Evolutionary conservation across 2,888 invertebrate genomes (phyloP), one percentile per base, ranked within the genome.

Genomic region (Mechanitis messenoides): DNA sequence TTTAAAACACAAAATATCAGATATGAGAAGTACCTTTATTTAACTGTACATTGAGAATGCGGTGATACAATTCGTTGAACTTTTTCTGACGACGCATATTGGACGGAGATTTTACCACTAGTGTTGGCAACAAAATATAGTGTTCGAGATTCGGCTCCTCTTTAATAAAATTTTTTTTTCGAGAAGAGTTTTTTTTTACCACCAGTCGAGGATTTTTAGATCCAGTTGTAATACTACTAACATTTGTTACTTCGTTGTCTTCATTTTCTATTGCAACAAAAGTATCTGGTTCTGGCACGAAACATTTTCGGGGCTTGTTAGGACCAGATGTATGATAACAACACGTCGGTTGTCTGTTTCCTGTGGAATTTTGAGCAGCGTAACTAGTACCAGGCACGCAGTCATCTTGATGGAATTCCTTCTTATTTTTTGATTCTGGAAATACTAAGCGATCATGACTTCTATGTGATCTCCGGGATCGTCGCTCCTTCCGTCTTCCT

Each of bases 21-120:
- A 56, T 33, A 11, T 55, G 28, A 28, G 58, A 28, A 45, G 54
- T 68, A 87, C 87, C 79, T 61, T 77, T 79, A 64, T 78, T 79
- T 42, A 82, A 62, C 61, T 87, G 84, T 42, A 77, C 74, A 62
- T 85, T 84, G 12, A 88, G 70, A 65, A 90, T 87, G 53, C 84
- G 82, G 69, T 87, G 88, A 67, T 90, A 90, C 6, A 90, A 71
- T 72, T 87, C 87, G 67, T 85, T 87, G 59, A 89, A 90, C 69
- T 85, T 87, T 69, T 84, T 89, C 63, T 89, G 88, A 1, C 89
- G 78, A 63, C 81, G 84, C 66, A 90, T 75, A 70, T 88, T 89
- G 12, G 90, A 88, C 20, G 88, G 85, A 4, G 90, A 86, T 20
- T 86, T 81, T 2, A 87, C 81, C 1, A 89, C 89, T 56, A 89